Evolutionary conservation across 2,888 invertebrate genomes (phyloP).

Genomic region (Cephus sareptanus): DNA sequence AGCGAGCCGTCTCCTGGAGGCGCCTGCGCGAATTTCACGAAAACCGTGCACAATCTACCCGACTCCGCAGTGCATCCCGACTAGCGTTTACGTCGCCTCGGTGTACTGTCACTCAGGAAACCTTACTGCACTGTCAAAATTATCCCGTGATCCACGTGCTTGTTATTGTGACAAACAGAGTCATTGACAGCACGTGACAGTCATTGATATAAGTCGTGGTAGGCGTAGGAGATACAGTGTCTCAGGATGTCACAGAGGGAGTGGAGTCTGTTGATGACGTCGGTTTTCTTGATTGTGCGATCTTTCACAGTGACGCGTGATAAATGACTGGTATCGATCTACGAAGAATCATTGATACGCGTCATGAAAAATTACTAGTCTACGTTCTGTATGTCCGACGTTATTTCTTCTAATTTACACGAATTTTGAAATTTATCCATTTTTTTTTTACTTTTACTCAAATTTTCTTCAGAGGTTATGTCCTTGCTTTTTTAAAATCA

Average conservation of each 20-base stretch:
- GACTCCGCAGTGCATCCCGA: conserved; percentile 29
- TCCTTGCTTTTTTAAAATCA: neutral
- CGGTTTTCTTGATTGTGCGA: neutral
- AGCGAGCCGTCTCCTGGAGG: conserved; percentile 24
- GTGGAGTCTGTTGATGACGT: neutral
- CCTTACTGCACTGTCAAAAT: neutral
- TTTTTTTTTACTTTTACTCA: neutral
- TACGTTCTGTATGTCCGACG: neutral
- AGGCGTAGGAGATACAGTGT: neutral
- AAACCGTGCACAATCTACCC: conserved; percentile 9
- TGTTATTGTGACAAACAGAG: neutral
- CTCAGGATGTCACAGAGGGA: neutral
- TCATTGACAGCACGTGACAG: neutral
- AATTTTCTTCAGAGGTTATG: neutral
- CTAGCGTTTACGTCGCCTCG: conserved; percentile 26
- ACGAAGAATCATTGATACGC: neutral
- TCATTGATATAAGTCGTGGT: neutral
- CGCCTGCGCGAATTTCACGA: conserved; percentile 37
- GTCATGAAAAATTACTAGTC: neutral
- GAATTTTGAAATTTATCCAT: neutral
- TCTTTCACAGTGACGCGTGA: neutral
- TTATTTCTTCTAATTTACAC: neutral
- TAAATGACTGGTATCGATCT: neutral
- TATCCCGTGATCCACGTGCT: neutral
- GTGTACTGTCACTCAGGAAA: neutral